Percentiles rank a stretch among this genome's conserved stretches.
Evolutionary conservation across 2,888 invertebrate species (phyloP).

Genomic region (Polylopha cassiicola): DNA sequence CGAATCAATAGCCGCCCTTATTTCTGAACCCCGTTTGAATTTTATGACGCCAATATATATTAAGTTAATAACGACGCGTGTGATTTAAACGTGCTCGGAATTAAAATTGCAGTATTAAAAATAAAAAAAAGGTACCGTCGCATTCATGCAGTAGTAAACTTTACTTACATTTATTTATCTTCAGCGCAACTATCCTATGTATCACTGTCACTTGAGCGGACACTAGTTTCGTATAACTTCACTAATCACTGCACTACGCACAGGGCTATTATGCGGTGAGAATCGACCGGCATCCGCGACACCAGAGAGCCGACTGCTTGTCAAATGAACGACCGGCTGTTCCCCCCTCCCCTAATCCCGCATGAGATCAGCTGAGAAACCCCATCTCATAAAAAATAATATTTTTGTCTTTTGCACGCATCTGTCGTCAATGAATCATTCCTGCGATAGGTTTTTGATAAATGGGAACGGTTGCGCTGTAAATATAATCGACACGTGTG

Average conservation of each 20-base stretch:
- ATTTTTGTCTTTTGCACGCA: conserved; percentile 18
- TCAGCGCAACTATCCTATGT: conserved; percentile 22
- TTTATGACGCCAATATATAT: conserved; percentile 36
- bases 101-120: conserved; percentile 1
- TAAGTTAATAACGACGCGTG: conserved; percentile 34
- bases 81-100: conserved; percentile 32
- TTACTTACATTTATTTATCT: not conserved
- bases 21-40: conserved; percentile 48
- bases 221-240: conserved; percentile 25
- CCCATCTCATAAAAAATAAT: too few species aligned
- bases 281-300: conserved; percentile 43
- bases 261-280: not conserved
- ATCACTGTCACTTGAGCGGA: conserved; percentile 27
- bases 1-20: conserved; percentile 60
- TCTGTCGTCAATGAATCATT: conserved; percentile 22
- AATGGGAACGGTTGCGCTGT: conserved; percentile 1
- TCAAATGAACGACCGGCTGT: conserved; percentile 30
- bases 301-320: conserved; percentile 50
- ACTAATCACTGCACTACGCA: conserved; percentile 23
- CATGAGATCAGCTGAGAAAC: conserved; percentile 46
- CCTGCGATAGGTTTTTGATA: conserved; percentile 11
- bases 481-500: too few species aligned
- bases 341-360: conserved; percentile 33
- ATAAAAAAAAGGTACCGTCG: conserved; percentile 4
- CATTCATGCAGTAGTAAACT: conserved; percentile 1